Conservation (phyloP, 1,140 invertebrate species). For the Sminthurides bifidus region DNA sequence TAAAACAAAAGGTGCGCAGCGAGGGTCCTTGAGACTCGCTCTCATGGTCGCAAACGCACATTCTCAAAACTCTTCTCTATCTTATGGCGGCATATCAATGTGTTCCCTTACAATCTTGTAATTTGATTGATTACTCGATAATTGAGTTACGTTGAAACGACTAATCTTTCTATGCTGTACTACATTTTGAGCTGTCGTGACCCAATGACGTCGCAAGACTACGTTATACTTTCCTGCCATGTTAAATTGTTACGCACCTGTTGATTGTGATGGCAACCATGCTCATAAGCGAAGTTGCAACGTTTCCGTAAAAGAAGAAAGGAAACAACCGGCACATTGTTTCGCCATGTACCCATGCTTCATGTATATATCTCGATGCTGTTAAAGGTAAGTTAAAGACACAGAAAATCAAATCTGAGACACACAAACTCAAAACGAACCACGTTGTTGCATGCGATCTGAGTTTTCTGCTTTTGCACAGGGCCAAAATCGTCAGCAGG, state of each 20-base stretch:
- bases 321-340: slow-evolving; percentile 70
- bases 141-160: too few relatives aligned
- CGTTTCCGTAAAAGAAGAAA: slow-evolving; percentile 78
- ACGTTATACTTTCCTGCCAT: neutral
- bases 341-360: slow-evolving; percentile 68
- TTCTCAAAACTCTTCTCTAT: too few relatives aligned
- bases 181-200: too few relatives aligned
- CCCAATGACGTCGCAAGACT: too few relatives aligned
- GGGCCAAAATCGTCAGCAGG: slow-evolving; percentile 61
- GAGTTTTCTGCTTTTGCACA: slow-evolving; percentile 59
- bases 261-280: slow-evolving; percentile 84
- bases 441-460: slow-evolving; percentile 70
- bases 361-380: slow-evolving; percentile 47
- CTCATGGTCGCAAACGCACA: too few relatives aligned
- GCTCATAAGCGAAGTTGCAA: slow-evolving; percentile 69
- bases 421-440: slow-evolving; percentile 71
- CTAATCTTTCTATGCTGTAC: too few relatives aligned
- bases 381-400: slow-evolving; percentile 70
- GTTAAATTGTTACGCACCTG: slow-evolving; percentile 47
- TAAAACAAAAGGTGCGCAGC: too few relatives aligned
- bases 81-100: too few relatives aligned
- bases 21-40: too few relatives aligned
- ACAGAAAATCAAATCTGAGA: slow-evolving; percentile 75
- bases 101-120: neutral
- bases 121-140: too few relatives aligned